Base-by-base conservation (phyloP, 64 coral and sea anemone genomes). In the Stylophora pistillata region DNA sequence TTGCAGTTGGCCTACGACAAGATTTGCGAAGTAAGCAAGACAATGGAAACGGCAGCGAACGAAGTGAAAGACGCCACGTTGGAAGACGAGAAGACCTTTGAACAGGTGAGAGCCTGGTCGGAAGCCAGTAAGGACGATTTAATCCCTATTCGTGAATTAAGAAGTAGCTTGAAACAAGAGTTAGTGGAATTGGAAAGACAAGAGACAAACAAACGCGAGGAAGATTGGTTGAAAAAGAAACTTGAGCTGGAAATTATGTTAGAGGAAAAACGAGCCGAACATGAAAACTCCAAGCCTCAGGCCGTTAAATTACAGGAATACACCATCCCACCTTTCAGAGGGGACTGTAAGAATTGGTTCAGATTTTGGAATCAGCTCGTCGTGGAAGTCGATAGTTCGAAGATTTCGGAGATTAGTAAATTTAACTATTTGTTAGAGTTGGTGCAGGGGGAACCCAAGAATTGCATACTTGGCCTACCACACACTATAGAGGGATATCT, bases 281-380 rank as follows among this genome's bases (percentile, higher is more conserved):
- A 72, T 15, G 54, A 89, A 89, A 68, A 58, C 15, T 16, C 34
- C 21, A 82, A 81, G 21, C 27, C 63, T 37, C 90, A 87, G 41
- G n/a, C 87, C 58, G 90, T 96, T 1, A 96, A 93, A n/a, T 71
- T 96, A 58, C 94, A 96, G 55, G 90, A 86, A 26, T 96, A 90
- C 68, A 86, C 62, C 18, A 93, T 89, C 4, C 86, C 94, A 47
- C 90, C 87, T 0, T 96, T 96, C 25, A 62, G 4, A 1, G 91
- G 95, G 7, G 74, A 96, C 12, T 96, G 14, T 37, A 96, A 77
- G 57, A 81, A 96, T 13, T 96, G 90, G 95, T 13, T 86, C 0
- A 15, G 95, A 13, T 93, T 93, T 27, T 90, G 95, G 87, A 96
- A 93, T 23, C 95, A 93, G 74, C 93, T 92, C 57, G 56, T 9